These are phyloP conservation scores for Anoncus sp. DNA, from an alignment of 2,888 invertebrate species.

Conservation along the genomic window DNA sequence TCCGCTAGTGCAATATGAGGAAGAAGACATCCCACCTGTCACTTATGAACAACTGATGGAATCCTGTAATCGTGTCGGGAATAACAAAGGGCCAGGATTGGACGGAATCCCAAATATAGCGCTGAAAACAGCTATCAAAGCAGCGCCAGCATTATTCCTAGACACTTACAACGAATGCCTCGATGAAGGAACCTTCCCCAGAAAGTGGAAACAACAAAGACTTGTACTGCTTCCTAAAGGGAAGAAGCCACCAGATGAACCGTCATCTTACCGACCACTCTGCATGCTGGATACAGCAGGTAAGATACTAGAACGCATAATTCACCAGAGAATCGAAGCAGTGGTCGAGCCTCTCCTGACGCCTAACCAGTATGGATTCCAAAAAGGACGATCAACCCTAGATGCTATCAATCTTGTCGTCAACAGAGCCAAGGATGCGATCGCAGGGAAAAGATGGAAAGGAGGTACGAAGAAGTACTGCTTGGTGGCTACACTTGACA, in stretches of 20 bases:
- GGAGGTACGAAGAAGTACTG: constrained; percentile 40
- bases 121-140: constrained; percentile 57
- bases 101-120: constrained; percentile 64
- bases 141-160: constrained; percentile 57
- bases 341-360: constrained; percentile 10
- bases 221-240: constrained; percentile 63
- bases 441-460: constrained; percentile 55
- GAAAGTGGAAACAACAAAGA: constrained; percentile 50
- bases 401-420: constrained; percentile 51
- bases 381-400: constrained; percentile 55
- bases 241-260: constrained; percentile 51
- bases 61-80: constrained; percentile 24
- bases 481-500: constrained; percentile 47
- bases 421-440: constrained; percentile 41
- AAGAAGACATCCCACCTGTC: constrained; percentile 15
- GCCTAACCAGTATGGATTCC: constrained; percentile 53
- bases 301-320: constrained; percentile 54
- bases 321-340: constrained; percentile 40
- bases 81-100: constrained; percentile 62
- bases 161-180: constrained; percentile 51
- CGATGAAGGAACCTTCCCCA: constrained; percentile 59
- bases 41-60: constrained; percentile 29
- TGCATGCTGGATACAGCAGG: constrained; percentile 63
- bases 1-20: not conserved
- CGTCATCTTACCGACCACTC: constrained; percentile 47